phyloP scores from a whole-genome alignment of 1,140 invertebrate genomes.

The Euura lappo region DNA sequence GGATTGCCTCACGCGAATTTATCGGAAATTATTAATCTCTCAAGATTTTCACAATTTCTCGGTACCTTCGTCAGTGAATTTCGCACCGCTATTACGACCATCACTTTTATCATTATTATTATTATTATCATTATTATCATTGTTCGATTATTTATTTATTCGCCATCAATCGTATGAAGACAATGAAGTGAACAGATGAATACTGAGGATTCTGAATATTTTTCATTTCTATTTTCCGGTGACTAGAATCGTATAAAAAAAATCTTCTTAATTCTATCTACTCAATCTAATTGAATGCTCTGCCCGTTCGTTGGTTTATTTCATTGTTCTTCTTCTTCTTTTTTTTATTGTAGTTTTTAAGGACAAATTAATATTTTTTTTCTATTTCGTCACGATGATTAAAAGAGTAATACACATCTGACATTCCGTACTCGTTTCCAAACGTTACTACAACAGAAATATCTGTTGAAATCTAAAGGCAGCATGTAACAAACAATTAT shows the following conservation, averaged over 20 bases:
- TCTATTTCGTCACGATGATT: no score
- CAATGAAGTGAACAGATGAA: background rate
- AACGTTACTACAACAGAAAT: no score
- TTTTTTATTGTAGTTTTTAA: no score
- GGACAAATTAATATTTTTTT: no score
- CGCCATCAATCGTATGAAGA: background rate
- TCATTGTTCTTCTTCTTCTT: no score
- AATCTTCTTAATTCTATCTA: no score
- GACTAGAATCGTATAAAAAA: background rate
- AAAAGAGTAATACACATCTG: no score
- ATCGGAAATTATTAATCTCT: slow-evolving; percentile 9
- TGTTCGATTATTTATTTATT: background rate
- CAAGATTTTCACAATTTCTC: background rate
- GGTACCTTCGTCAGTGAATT: background rate
- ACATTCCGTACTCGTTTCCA: no score
- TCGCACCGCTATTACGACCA: background rate
- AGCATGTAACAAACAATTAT: no score
- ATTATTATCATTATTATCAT: background rate
- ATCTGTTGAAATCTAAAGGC: no score
- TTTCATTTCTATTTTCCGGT: background rate
- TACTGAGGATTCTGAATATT: background rate
- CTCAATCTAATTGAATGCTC: no score
- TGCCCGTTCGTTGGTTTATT: no score
- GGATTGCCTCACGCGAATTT: background rate
- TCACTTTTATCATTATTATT: background rate